phyloP scores from a whole-genome alignment of 2,797 vertebrate genomes.

The Chaetophractus vellerosus region DNA sequence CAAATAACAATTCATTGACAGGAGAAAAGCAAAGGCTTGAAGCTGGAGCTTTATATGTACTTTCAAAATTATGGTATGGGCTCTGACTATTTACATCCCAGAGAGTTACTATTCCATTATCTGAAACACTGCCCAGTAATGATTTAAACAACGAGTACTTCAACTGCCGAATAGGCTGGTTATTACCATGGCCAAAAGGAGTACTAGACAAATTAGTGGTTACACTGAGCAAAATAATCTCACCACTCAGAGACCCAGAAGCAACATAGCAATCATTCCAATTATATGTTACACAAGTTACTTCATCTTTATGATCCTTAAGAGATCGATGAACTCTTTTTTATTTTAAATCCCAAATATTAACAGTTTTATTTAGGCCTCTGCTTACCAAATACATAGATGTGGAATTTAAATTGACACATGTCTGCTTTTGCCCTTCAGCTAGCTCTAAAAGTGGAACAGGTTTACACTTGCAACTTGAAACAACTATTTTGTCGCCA shows the following conservation, averaged over 20 bases:
- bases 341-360: constrained; percentile 98
- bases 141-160: constrained; percentile 95
- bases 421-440: constrained; percentile 97
- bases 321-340: constrained; percentile 95
- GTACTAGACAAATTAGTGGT: constrained; percentile 96
- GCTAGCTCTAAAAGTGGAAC: constrained; percentile 95
- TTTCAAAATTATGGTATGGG: constrained; percentile 94
- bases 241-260: constrained; percentile 97
- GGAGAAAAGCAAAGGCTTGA: constrained; percentile 97
- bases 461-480: constrained; percentile 95
- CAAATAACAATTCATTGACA: constrained; percentile 95
- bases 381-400: constrained; percentile 95
- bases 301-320: constrained; percentile 97
- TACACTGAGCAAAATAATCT: constrained; percentile 96
- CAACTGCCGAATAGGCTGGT: constrained; percentile 95
- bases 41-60: constrained; percentile 96
- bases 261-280: constrained; percentile 95
- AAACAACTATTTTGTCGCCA: constrained; percentile 97
- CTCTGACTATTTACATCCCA: constrained; percentile 98
- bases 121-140: constrained; percentile 95
- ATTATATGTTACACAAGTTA: constrained; percentile 96
- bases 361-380: constrained; percentile 95
- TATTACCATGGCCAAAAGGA: constrained; percentile 95
- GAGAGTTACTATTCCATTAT: constrained; percentile 95
- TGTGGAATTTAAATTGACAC: constrained; percentile 94